A percentile compares a stretch with the other conserved stretches of the same genome.
These are phyloP conservation scores for Drosophila chauvacae DNA, from an alignment of 1,140 invertebrate species.

Conservation along the genomic window DNA sequence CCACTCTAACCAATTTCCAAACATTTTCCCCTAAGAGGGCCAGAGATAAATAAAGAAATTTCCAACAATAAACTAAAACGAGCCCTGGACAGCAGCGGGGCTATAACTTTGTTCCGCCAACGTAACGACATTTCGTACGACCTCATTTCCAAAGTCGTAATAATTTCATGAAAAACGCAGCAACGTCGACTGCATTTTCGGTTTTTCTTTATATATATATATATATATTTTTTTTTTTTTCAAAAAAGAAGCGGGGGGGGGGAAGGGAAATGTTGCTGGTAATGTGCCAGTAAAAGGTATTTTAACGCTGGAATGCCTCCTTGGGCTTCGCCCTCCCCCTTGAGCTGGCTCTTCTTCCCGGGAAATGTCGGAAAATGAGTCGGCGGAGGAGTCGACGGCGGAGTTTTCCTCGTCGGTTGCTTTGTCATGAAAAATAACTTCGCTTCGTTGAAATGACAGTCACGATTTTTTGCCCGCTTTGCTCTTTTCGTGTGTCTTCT, in stretches of 20 bases:
- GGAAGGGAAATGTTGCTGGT: conserved; percentile 36
- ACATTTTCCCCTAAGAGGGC: conserved; percentile 45
- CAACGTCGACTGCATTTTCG: conserved; percentile 57
- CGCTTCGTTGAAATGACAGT: conserved; percentile 82
- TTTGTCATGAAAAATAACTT: conserved; percentile 83
- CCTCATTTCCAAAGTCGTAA: conserved; percentile 79
- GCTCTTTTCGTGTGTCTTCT: conserved; percentile 26
- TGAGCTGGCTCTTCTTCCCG: not conserved
- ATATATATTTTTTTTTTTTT: not conserved
- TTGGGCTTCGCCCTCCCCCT: not conserved
- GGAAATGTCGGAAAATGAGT: conserved; percentile 31
- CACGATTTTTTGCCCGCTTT: conserved; percentile 68
- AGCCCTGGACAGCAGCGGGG: conserved; percentile 22
- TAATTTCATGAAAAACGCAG: conserved; percentile 82
- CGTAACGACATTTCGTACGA: conserved; percentile 80
- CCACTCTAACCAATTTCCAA: conserved; percentile 22
- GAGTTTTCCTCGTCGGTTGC: conserved; percentile 61
- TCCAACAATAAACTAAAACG: conserved; percentile 73
- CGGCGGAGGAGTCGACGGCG: conserved; percentile 29
- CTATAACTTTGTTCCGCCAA: conserved; percentile 46
- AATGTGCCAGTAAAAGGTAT: conserved; percentile 82
- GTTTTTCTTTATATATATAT: conserved; percentile 8
- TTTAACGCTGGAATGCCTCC: conserved; percentile 74
- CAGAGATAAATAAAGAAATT: conserved; percentile 61
- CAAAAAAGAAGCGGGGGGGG: not conserved